Conservation (phyloP, 2,888 invertebrate species). For the Osmoderma eremita region DNA sequence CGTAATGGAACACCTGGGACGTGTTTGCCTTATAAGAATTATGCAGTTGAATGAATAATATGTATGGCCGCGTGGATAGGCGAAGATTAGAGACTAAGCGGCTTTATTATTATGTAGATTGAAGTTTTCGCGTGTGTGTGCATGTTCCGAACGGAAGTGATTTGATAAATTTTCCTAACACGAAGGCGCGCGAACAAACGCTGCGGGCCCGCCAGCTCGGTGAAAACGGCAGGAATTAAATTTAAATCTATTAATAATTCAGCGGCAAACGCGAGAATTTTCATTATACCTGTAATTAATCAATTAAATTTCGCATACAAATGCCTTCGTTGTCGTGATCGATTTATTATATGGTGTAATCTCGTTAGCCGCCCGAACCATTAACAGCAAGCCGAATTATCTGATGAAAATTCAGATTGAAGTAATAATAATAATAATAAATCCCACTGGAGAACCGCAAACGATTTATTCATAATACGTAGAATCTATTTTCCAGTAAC, state of each 20-base stretch:
- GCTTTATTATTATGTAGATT: constrained; percentile 34
- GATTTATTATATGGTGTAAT: constrained; percentile 30
- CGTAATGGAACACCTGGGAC: neutral
- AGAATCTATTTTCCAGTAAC: too few relatives aligned
- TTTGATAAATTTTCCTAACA: constrained; percentile 26
- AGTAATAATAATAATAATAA: too few relatives aligned
- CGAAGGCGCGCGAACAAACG: neutral
- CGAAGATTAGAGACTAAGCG: constrained; percentile 17
- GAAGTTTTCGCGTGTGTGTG: constrained; percentile 16
- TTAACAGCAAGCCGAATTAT: constrained; percentile 8
- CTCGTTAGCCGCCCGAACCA: neutral
- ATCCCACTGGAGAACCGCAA: too few relatives aligned
- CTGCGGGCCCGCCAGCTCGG: neutral
- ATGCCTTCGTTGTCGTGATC: constrained; percentile 30
- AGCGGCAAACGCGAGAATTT: constrained; percentile 29
- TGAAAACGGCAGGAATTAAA: constrained; percentile 29
- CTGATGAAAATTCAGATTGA: constrained; percentile 7
- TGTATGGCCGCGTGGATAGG: constrained; percentile 4
- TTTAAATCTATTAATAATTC: constrained; percentile 30
- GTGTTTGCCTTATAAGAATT: constrained; percentile 4
- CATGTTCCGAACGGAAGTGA: constrained; percentile 10
- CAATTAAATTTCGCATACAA: constrained; percentile 36
- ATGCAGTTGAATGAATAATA: constrained; percentile 19
- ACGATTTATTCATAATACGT: too few relatives aligned
- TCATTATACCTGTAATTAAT: constrained; percentile 37